Conservation (phyloP, 1,140 invertebrate species). For the Ips typographus region DNA sequence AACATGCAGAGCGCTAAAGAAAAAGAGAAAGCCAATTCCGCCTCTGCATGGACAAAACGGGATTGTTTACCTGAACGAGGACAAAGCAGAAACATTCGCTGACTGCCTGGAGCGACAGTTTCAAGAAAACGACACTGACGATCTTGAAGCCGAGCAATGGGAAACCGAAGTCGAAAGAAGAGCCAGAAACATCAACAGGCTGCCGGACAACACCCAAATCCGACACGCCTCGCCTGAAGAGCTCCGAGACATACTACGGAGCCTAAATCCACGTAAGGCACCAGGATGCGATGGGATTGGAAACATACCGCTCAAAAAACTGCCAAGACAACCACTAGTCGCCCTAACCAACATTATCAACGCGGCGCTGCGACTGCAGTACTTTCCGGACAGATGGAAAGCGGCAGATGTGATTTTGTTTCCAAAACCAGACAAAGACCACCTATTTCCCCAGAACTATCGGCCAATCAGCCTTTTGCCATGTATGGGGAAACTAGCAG, state of each 20-base stretch:
- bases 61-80: not conserved
- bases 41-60: not conserved
- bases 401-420: not conserved
- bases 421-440: not conserved
- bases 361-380: conserved; percentile 37
- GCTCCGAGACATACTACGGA: not conserved
- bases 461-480: conserved; percentile 42
- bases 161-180: not conserved
- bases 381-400: conserved; percentile 46
- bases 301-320: conserved; percentile 39
- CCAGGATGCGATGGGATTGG: conserved; percentile 45
- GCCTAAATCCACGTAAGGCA: conserved; percentile 35
- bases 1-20: not conserved
- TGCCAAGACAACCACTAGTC: conserved; percentile 32
- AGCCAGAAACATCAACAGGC: not conserved
- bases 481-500: conserved; percentile 35
- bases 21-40: not conserved
- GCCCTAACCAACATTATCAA: conserved; percentile 41
- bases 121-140: not conserved
- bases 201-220: not conserved
- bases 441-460: conserved; percentile 20
- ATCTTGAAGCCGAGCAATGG: not conserved
- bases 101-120: not conserved
- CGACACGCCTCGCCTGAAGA: not conserved
- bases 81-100: conserved; percentile 3